phyloP scores from a whole-genome alignment of 2,113 vertebrate genomes.

The Vidua chalybeata region DNA sequence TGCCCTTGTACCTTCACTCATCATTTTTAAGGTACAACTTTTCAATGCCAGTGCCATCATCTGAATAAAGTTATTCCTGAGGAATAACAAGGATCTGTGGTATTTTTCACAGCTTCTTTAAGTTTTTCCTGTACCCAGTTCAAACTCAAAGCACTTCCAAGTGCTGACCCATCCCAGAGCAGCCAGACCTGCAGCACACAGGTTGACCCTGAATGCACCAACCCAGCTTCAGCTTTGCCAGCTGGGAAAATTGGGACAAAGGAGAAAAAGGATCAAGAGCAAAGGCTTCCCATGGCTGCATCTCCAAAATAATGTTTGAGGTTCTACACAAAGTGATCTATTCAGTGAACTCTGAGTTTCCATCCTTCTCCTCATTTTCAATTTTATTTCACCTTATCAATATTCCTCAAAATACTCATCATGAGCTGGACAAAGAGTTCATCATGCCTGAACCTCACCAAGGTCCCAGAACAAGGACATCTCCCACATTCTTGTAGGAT shows the following conservation, averaged over 20 bases:
- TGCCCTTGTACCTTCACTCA: neutral
- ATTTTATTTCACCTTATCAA: neutral
- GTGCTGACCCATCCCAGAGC: neutral
- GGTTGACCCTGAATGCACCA: neutral
- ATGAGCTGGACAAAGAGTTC: neutral
- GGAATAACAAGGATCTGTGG: neutral
- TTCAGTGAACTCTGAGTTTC: neutral
- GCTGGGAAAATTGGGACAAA: neutral
- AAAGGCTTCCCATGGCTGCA: neutral
- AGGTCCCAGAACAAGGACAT: neutral
- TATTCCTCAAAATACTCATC: neutral
- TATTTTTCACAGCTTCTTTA: neutral
- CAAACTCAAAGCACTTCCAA: neutral
- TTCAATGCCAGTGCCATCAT: neutral
- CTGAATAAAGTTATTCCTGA: neutral
- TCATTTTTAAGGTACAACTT: neutral
- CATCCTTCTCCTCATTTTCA: neutral
- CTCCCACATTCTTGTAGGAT: neutral
- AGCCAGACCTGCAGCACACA: neutral
- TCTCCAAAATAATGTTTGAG: neutral
- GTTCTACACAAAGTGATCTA: too few species aligned
- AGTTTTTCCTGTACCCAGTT: neutral
- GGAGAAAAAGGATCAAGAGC: neutral
- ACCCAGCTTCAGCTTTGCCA: neutral
- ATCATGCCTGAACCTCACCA: neutral